Percentiles rank a stretch among this genome's conserved stretches.
phyloP scores from a whole-genome alignment of 2,797 vertebrate genomes.

The Chelonia mydas region DNA sequence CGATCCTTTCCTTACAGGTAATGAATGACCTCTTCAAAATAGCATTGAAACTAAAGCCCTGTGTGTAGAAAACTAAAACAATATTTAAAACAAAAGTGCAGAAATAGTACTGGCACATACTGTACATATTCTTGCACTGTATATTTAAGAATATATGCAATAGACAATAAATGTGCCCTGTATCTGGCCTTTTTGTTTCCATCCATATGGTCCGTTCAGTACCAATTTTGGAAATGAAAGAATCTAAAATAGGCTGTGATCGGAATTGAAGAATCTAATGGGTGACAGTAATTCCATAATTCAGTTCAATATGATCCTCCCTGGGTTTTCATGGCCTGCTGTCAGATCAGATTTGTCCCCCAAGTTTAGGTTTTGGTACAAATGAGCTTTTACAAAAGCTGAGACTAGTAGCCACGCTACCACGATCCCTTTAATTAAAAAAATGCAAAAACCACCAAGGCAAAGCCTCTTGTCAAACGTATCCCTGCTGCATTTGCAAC shows the following conservation, averaged over 20 bases:
- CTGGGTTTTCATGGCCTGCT: not conserved
- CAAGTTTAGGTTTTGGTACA: not conserved
- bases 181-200: not conserved
- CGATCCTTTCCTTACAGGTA: not conserved
- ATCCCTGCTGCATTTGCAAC: not conserved
- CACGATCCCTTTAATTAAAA: no score
- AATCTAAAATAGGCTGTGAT: not conserved
- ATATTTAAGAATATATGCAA: not conserved
- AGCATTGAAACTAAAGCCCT: not conserved
- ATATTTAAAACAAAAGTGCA: not conserved
- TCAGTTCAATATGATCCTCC: not conserved
- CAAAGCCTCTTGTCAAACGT: no score
- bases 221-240: not conserved
- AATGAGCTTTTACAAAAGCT: not conserved
- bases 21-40: no score
- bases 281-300: not conserved
- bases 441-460: no score
- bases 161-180: not conserved
- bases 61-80: not conserved
- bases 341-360: no score
- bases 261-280: not conserved
- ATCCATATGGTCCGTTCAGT: not conserved
- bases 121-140: not conserved
- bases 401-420: not conserved
- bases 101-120: not conserved